Evolutionary conservation across 2,888 invertebrate species (phyloP), one percentile per base, ranked within the genome.

Genomic region (Cheilosia soror): DNA sequence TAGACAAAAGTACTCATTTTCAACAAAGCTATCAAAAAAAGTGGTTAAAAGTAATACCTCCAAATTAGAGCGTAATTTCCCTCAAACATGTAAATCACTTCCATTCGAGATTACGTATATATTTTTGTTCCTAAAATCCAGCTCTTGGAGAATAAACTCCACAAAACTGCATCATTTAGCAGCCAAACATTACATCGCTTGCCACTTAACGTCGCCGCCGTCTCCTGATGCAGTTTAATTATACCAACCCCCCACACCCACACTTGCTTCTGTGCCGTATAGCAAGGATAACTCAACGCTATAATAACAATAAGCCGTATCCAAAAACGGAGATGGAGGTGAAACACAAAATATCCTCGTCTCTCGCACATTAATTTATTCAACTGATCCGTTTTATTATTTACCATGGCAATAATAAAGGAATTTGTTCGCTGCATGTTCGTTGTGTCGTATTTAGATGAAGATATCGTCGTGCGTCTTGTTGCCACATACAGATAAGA

Each of bases 371-470:
- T 73, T 66, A 80, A 68, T 37, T 37, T 73, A 80, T 72, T n/a
- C 55, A 47, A 53, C 65, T 73, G 53, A 80, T 80, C 80, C 79
- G 31, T 62, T 63, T 79, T 80, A 80, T 68, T 80, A 73, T 80
- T 72, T 80, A 60, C 33, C 63, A 58, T 62, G 15, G 57, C 27
- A 65, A 72, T 58, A 72, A 27, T 42, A 58, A 72, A 58, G 40
- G 25, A 42, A 58, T 63, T 57, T 71, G 31, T 63, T 27, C 60
- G 29, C 31, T 68, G 49, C 29, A 51, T 51, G 49, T 42, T 49
- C 6, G 51, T 62, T 15, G 44, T 60, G 53, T 58, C 42, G 49
- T 62, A 11, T 11, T 11, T 37, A 11, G 9, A 33, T 3, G 33
- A 33, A 33, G 33, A 33, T 33, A 33, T 33, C 33, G 33, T 33